Evolutionary conservation across 92 coral and sea anemone species (phyloP).

Genomic region (Actinernus sp.): DNA sequence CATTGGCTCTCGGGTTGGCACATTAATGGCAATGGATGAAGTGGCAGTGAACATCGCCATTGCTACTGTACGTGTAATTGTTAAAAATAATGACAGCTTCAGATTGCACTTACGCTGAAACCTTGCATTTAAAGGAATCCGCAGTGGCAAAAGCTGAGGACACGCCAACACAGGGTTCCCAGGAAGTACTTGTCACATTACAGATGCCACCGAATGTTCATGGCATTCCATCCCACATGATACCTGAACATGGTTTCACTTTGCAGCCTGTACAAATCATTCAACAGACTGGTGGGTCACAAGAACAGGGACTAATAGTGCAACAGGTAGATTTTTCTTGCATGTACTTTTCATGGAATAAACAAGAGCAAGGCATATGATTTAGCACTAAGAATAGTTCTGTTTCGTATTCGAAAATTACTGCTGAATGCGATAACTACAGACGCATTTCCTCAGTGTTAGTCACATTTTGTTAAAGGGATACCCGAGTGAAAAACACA

Average conservation of each 20-base stretch:
- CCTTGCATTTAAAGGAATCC: constrained; percentile 4
- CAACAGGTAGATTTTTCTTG: constrained; percentile 21
- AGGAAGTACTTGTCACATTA: constrained; percentile 80
- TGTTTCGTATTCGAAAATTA: no score
- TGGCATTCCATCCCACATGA: constrained; percentile 45
- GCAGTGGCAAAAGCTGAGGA: constrained; percentile 25
- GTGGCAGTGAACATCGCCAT: no score
- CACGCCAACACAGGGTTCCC: constrained; percentile 22
- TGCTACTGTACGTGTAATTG: no score
- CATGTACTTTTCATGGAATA: background rate
- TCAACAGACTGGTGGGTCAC: constrained; percentile 46
- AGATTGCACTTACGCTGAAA: background rate
- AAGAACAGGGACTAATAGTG: constrained; percentile 26
- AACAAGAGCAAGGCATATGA: no score
- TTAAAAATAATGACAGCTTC: no score
- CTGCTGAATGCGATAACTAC: no score
- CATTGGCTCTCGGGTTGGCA: no score
- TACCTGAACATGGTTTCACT: constrained; percentile 71
- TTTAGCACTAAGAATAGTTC: no score
- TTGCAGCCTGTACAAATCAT: constrained; percentile 77
- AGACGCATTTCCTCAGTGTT: no score
- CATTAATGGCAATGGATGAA: no score
- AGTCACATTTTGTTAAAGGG: no score
- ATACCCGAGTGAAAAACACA: no score
- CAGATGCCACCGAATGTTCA: constrained; percentile 80